These are phyloP conservation scores for Acyrthosiphon pisum DNA, from an alignment of 1,140 invertebrate species.

Conservation along the genomic window DNA sequence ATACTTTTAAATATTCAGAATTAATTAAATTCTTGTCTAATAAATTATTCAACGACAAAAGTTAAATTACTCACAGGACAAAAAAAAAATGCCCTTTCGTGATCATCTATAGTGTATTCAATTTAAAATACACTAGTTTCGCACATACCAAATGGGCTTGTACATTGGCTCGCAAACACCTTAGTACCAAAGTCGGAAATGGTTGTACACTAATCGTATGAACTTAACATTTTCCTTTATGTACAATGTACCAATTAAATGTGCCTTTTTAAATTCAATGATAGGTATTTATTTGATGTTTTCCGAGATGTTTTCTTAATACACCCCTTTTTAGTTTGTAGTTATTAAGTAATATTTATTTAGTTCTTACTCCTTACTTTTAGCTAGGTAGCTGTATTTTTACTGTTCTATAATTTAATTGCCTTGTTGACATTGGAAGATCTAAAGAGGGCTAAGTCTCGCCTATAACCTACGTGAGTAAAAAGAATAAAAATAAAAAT, in stretches of 20 bases:
- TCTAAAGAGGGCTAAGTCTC: background rate
- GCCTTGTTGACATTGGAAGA: background rate
- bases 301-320: no score
- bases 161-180: background rate
- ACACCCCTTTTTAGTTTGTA: background rate
- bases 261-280: background rate
- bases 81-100: background rate
- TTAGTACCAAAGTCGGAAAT: background rate
- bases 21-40: background rate
- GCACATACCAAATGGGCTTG: background rate
- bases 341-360: background rate
- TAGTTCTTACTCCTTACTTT: background rate
- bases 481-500: background rate
- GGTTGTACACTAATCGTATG: background rate
- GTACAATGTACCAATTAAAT: background rate
- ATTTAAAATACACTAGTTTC: background rate
- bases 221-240: background rate
- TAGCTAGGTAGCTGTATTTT: no score
- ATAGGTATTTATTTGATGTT: no score
- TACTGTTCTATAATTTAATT: background rate
- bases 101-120: background rate
- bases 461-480: background rate
- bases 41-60: constrained; percentile 32
- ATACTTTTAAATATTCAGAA: constrained; percentile 1
- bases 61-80: background rate